A percentile compares a stretch with the other conserved stretches of the same genome.
Conservation (phyloP, 2,113 vertebrate species). For the Apeltes quadracus region DNA sequence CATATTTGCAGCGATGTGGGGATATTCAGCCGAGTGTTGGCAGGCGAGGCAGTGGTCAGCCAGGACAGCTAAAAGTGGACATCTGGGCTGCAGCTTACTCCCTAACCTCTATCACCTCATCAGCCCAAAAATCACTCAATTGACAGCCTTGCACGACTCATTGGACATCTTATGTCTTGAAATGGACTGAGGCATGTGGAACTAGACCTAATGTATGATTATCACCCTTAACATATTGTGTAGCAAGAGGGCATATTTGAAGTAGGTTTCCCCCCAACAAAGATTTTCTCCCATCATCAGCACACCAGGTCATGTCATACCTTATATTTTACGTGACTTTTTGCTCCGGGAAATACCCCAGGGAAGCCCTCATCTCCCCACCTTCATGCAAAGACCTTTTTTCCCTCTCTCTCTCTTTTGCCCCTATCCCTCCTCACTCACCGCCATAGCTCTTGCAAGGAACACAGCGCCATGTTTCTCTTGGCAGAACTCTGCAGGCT, state of each 20-base stretch:
- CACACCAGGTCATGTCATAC: slow-evolving; percentile 35
- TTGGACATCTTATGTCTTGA: slow-evolving; percentile 57
- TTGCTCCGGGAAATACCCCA: slow-evolving; percentile 53
- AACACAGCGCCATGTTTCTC: slow-evolving; percentile 80
- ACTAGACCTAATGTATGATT: slow-evolving; percentile 39
- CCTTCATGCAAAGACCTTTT: slow-evolving; percentile 27
- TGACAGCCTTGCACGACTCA: slow-evolving; percentile 45
- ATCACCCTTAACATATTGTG: slow-evolving; percentile 30
- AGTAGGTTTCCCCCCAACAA: slow-evolving; percentile 10
- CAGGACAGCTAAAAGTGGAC: slow-evolving; percentile 72
- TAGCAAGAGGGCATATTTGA: slow-evolving; percentile 23
- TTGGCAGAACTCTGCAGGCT: slow-evolving; percentile 83
- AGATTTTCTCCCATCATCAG: slow-evolving; percentile 47
- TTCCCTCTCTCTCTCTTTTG: slow-evolving; percentile 37
- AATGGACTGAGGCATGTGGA: slow-evolving; percentile 45
- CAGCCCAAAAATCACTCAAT: slow-evolving; percentile 54
- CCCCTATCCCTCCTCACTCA: slow-evolving; percentile 58
- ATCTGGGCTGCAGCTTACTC: slow-evolving; percentile 67
- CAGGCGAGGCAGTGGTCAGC: slow-evolving; percentile 73
- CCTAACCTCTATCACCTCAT: slow-evolving; percentile 55
- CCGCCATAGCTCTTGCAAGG: slow-evolving; percentile 71
- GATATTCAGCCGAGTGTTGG: slow-evolving; percentile 75
- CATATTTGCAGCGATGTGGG: slow-evolving; percentile 81
- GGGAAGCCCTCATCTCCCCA: slow-evolving; percentile 67
- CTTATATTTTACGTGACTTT: slow-evolving; percentile 55